These are phyloP conservation scores for Tamandua tetradactyla DNA, from an alignment of 2,797 vertebrate species.

Conservation along the genomic window DNA sequence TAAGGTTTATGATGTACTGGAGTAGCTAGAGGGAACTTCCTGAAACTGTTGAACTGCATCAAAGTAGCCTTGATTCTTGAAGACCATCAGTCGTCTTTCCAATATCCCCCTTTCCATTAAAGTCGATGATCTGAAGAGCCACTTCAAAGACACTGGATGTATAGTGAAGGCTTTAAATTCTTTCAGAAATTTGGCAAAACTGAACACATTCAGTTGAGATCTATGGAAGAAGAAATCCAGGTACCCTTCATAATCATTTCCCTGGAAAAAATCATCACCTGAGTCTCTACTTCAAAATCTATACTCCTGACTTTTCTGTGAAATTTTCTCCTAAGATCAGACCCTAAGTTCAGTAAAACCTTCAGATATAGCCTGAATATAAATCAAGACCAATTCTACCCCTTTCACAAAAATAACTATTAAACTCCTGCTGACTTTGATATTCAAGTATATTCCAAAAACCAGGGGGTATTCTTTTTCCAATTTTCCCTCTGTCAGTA, in stretches of 20 bases:
- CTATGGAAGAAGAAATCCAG: conserved; percentile 94
- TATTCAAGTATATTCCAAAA: conserved; percentile 76
- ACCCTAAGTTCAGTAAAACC: conserved; percentile 78
- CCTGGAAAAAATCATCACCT: conserved; percentile 92
- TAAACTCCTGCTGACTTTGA: conserved; percentile 68
- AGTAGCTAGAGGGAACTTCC: no score
- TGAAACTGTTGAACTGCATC: no score
- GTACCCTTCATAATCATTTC: conserved; percentile 95
- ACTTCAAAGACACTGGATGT: conserved; percentile 90
- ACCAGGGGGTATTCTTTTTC: conserved; percentile 65
- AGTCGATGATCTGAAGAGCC: conserved; percentile 88
- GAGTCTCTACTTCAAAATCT: no score
- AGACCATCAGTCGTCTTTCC: conserved; percentile 94
- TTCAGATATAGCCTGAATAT: conserved; percentile 84
- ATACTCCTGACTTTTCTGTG: no score
- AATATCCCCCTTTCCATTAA: conserved; percentile 91
- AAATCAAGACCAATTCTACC: conserved; percentile 81
- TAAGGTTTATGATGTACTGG: no score
- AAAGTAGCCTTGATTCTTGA: no score
- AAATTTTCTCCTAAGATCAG: conserved; percentile 75
- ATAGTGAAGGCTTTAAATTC: conserved; percentile 93
- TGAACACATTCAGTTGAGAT: conserved; percentile 93
- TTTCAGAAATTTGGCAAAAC: conserved; percentile 94
- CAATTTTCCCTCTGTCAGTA: not conserved
- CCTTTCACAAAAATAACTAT: conserved; percentile 79